Conservation (phyloP, 2,797 vertebrate species). For the Melanotaenia trifasciata region DNA sequence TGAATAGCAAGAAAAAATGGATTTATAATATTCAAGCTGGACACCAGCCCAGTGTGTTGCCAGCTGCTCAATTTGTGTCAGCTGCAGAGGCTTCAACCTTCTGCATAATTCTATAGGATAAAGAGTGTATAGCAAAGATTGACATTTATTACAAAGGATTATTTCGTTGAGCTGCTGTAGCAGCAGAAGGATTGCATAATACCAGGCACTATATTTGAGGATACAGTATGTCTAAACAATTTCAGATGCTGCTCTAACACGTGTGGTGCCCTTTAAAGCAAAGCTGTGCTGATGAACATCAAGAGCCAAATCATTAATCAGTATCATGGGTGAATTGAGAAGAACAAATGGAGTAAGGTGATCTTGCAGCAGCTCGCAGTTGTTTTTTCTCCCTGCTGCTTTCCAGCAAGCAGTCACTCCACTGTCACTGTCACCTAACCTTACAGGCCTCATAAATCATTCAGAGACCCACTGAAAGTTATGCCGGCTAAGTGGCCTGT, state of each 20-base stretch:
- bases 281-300: constrained; percentile 48
- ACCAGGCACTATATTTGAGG: not conserved
- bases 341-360: constrained; percentile 74
- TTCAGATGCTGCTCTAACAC: not conserved
- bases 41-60: not conserved
- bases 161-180: not conserved
- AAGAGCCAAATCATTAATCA: constrained; percentile 78
- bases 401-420: constrained; percentile 31
- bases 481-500: constrained; percentile 44
- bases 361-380: constrained; percentile 59
- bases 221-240: not conserved
- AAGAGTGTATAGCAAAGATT: not conserved
- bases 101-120: not conserved
- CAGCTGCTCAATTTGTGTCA: not conserved
- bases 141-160: not conserved
- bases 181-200: constrained; percentile 1
- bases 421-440: constrained; percentile 77
- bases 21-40: no score
- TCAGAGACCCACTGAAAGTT: constrained; percentile 74
- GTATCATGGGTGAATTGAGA: constrained; percentile 67
- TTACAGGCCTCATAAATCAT: constrained; percentile 78
- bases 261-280: constrained; percentile 61
- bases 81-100: not conserved
- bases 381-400: constrained; percentile 36
- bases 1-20: not conserved